These are phyloP conservation scores for Cyprinella venusta DNA, from an alignment of 2,797 vertebrate species.

Conservation along the genomic window DNA sequence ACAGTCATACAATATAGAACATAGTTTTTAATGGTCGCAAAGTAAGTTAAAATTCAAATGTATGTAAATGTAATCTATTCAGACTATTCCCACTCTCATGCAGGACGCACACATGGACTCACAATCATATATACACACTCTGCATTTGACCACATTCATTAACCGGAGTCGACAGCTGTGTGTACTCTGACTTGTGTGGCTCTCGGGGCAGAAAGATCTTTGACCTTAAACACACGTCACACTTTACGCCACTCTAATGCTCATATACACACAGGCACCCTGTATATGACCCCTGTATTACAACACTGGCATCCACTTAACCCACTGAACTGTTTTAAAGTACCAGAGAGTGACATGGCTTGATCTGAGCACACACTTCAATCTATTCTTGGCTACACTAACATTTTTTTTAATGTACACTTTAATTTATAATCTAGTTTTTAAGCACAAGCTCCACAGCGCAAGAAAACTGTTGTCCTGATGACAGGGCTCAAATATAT, in stretches of 20 bases:
- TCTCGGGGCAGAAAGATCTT: slow-evolving; percentile 33
- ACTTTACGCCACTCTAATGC: not conserved
- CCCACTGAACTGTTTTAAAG: slow-evolving; percentile 28
- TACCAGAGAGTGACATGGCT: not conserved
- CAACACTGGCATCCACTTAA: slow-evolving; percentile 12
- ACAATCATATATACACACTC: not conserved
- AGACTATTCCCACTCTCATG: too few relatives aligned
- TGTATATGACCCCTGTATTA: not conserved
- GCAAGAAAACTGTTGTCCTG: too few relatives aligned
- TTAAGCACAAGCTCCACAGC: too few relatives aligned
- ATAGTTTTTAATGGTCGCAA: too few relatives aligned
- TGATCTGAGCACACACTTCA: not conserved
- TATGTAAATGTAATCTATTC: too few relatives aligned
- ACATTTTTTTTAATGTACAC: not conserved
- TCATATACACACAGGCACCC: not conserved
- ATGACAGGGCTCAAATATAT: too few relatives aligned
- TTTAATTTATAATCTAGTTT: too few relatives aligned
- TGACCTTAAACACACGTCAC: slow-evolving; percentile 43
- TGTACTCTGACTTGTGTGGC: slow-evolving; percentile 22
- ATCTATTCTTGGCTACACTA: not conserved
- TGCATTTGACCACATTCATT: slow-evolving; percentile 6
- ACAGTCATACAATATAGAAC: too few relatives aligned
- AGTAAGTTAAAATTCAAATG: too few relatives aligned
- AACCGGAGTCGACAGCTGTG: slow-evolving; percentile 17
- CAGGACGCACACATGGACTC: too few relatives aligned